These are phyloP conservation scores for Cephus spinipes DNA, from an alignment of 2,888 invertebrate species.

Conservation along the genomic window DNA sequence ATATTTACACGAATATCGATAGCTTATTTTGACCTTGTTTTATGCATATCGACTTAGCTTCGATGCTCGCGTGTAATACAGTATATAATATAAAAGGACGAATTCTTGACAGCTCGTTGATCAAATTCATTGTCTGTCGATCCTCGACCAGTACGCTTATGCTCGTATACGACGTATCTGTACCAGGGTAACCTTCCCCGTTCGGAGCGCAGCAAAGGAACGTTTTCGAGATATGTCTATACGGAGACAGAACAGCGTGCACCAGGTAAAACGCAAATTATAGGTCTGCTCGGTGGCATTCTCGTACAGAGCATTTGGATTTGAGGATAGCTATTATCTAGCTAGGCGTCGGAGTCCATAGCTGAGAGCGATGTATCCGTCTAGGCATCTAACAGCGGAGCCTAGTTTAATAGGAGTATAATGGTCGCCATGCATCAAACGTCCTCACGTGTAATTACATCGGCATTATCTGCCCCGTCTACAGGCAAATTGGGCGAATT, in stretches of 20 bases:
- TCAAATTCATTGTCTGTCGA: neutral
- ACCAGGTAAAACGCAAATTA: constrained; percentile 6
- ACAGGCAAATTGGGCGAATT: neutral
- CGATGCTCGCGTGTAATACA: neutral
- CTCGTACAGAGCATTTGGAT: constrained; percentile 4
- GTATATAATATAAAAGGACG: neutral
- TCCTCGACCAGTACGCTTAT: neutral
- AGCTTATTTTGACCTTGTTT: neutral
- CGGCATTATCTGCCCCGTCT: constrained; percentile 27
- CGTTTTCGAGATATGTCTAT: neutral
- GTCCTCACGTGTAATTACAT: constrained; percentile 46
- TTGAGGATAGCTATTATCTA: constrained; percentile 4
- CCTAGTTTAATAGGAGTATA: constrained; percentile 41
- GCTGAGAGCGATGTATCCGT: constrained; percentile 22
- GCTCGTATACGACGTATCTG: neutral
- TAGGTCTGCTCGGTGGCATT: neutral
- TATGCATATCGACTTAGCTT: neutral
- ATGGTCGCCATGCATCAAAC: constrained; percentile 46
- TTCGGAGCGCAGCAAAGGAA: neutral
- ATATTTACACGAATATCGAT: neutral
- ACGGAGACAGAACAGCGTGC: neutral
- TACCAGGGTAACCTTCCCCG: neutral
- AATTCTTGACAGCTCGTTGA: neutral
- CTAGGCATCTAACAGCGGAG: constrained; percentile 12
- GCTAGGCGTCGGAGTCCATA: neutral